Evolutionary conservation across 1,140 invertebrate genomes (phyloP).

Genomic region (Lamellibrachia luymesi): DNA sequence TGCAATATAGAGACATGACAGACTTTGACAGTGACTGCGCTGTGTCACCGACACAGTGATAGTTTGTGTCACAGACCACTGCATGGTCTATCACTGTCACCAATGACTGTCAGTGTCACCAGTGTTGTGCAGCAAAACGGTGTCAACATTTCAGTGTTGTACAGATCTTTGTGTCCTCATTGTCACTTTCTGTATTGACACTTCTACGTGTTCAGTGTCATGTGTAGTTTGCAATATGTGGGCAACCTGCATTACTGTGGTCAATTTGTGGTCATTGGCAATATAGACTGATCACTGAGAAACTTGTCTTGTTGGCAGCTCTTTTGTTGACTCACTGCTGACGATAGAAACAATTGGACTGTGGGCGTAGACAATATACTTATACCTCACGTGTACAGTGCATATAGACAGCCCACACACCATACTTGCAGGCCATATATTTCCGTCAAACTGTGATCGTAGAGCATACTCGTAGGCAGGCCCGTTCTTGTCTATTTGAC

Average conservation of each 20-base stretch:
- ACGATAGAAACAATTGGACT: neutral
- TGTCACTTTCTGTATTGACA: neutral
- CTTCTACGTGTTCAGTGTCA: neutral
- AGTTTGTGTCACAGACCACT: no score
- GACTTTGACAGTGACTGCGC: neutral
- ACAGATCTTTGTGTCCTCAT: neutral
- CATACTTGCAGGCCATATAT: neutral
- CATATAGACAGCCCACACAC: neutral
- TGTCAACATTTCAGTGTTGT: neutral
- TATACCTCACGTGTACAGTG: neutral
- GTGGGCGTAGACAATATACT: neutral
- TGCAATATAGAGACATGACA: neutral
- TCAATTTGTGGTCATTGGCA: neutral
- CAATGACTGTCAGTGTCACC: neutral
- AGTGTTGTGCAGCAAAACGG: neutral
- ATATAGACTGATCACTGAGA: neutral
- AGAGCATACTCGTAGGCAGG: neutral
- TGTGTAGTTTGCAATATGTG: neutral
- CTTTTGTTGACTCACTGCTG: neutral
- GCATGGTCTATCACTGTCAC: neutral
- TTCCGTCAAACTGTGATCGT: neutral
- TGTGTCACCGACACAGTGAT: neutral
- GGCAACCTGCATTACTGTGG: neutral
- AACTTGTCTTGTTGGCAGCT: neutral
- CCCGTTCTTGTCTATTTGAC: neutral